These are phyloP conservation scores for Baronia brevicornis DNA, from an alignment of 2,888 invertebrate genomes.

Conservation along the genomic window DNA sequence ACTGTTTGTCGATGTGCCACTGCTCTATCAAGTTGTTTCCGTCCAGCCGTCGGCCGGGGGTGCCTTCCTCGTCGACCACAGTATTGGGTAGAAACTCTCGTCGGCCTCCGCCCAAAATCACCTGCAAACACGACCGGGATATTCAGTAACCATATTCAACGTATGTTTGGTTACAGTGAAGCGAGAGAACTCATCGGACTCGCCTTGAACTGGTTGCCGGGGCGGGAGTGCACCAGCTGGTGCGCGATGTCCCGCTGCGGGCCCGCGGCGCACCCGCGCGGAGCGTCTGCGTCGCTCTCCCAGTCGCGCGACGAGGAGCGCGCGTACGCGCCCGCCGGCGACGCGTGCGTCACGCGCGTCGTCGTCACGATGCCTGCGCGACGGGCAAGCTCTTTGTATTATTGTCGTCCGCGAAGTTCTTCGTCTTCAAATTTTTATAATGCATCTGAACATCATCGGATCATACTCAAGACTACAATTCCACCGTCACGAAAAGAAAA, in stretches of 20 bases:
- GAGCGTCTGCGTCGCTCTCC: constrained; percentile 80
- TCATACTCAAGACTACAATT: too few relatives aligned
- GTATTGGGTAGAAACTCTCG: constrained; percentile 76
- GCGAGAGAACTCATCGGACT: neutral
- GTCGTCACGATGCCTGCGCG: constrained; percentile 81
- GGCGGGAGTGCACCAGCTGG: constrained; percentile 77
- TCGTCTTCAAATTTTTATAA: too few relatives aligned
- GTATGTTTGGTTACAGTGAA: constrained; percentile 15
- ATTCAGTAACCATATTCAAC: neutral
- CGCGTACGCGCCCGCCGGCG: constrained; percentile 71
- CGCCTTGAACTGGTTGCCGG: constrained; percentile 81
- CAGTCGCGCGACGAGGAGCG: constrained; percentile 81
- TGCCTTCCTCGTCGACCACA: constrained; percentile 67
- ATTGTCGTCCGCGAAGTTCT: neutral
- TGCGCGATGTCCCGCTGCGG: constrained; percentile 79
- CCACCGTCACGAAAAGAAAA: too few relatives aligned
- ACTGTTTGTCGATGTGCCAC: constrained; percentile 74
- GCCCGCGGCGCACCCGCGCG: constrained; percentile 35
- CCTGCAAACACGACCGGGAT: constrained; percentile 39
- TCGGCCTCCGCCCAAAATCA: constrained; percentile 84
- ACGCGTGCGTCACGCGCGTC: constrained; percentile 85
- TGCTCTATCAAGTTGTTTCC: constrained; percentile 78
- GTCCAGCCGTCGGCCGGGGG: constrained; percentile 67
- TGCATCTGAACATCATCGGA: too few relatives aligned
- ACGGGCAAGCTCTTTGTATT: neutral